Evolutionary conservation across 2,888 invertebrate species (phyloP), one percentile per base, ranked within the genome.

Genomic region (Chrysolina haemoptera): DNA sequence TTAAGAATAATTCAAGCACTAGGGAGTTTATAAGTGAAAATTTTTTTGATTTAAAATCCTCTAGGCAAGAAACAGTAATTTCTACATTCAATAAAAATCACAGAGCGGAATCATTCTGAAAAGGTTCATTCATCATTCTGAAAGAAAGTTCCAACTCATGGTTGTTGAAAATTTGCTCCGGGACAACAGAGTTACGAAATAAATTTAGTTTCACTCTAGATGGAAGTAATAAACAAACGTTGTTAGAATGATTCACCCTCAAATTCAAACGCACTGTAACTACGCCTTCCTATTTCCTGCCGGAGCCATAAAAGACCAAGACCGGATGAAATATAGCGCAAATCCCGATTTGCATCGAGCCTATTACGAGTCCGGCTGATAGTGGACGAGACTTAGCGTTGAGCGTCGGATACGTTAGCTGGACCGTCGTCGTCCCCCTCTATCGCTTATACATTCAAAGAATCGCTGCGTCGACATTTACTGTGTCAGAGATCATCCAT

Each of bases 331-430:
- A 81, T 82, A 82, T 82, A 79, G 81, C 76, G 77, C 76, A 71
- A 68, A 78, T 76, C 79, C 81, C 81, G 83, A 83, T 84, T 84
- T 84, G 83, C 84, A 84, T 84, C 83, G 78, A 80, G 78, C 76
- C 71, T 71, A 74, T 74, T 81, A 84, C 82, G 82, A 83, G 79
- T 80, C 79, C 73, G 76, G 77, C 76, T 76, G 82, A 81, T 82
- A 80, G 81, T 78, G 71, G 76, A 75, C 73, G 43, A 68, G 73
- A 73, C 76, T 76, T 76, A 76, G 68, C 64, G 72, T 73, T 74
- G 80, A 76, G 68, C 64, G 72, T 73, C 75, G 80, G 77, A 71
- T 68, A 78, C 76, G 80, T 78, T 79, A 77, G 77, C 76, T 77
- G 78, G 78, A 80, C 76, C 80, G 77, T 76, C 80, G 77, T 76